Evolutionary conservation across 2,113 vertebrate species (phyloP).

Genomic region (Propithecus coquereli): DNA sequence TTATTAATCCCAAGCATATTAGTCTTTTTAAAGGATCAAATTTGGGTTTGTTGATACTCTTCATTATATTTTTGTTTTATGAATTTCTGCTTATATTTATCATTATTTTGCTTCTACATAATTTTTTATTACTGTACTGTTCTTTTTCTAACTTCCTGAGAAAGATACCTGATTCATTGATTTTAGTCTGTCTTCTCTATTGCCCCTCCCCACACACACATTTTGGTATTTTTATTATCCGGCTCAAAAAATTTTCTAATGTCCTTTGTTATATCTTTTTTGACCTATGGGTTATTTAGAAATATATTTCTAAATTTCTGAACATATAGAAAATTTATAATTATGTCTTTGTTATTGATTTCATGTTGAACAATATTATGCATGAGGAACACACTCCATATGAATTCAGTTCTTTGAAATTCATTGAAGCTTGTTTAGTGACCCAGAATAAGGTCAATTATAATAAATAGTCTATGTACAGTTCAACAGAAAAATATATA

Average conservation of each 20-base stretch:
- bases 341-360: neutral
- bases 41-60: neutral
- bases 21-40: neutral
- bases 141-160: neutral
- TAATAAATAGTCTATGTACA: neutral
- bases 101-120: neutral
- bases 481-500: neutral
- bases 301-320: slow-evolving; percentile 7
- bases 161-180: neutral
- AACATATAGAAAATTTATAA: neutral
- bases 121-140: neutral
- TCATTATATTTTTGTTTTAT: neutral
- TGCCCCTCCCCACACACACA: neutral
- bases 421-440: neutral
- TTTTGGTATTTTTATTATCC: neutral
- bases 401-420: neutral
- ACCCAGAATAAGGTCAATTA: neutral
- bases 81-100: neutral
- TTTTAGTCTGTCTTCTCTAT: neutral
- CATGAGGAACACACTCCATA: neutral
- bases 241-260: neutral
- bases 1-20: neutral
- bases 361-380: neutral
- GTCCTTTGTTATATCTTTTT: neutral
- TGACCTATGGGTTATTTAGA: neutral